phyloP scores from a whole-genome alignment of 2,888 invertebrate species.

The Calameuta idolon region DNA sequence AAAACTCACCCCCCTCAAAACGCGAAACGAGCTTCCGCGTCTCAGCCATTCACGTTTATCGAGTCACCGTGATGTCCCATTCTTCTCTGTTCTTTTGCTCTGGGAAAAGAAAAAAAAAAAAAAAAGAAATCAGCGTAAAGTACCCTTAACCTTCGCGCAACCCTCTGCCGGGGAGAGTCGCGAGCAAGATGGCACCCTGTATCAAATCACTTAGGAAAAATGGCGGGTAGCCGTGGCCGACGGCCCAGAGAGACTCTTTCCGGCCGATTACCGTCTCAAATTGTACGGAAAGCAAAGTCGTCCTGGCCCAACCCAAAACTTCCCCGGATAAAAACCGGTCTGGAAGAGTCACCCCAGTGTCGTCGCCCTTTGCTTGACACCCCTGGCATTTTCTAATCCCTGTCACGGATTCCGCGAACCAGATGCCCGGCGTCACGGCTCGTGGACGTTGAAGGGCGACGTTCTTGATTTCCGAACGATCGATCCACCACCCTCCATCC shows the following conservation, averaged over 20 bases:
- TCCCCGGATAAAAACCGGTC: background rate
- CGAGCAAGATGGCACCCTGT: background rate
- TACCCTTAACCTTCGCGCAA: background rate
- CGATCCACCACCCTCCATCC: background rate
- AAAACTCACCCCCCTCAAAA: background rate
- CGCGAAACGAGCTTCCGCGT: background rate
- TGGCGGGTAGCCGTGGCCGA: constrained; percentile 18
- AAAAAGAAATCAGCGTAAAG: background rate
- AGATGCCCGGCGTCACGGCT: constrained; percentile 67
- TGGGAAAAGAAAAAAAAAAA: too few species aligned
- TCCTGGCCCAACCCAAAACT: background rate
- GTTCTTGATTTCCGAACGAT: background rate
- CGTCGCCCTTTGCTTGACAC: constrained; percentile 28
- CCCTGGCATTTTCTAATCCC: constrained; percentile 49
- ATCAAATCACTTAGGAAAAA: constrained; percentile 36
- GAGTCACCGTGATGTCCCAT: background rate
- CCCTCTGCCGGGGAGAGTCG: background rate
- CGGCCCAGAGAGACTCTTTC: constrained; percentile 32
- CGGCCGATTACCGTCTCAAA: constrained; percentile 45
- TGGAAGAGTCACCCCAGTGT: background rate
- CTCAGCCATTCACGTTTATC: background rate
- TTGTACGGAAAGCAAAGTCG: constrained; percentile 40
- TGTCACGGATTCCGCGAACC: constrained; percentile 43
- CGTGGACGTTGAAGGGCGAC: constrained; percentile 62
- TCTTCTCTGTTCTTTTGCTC: background rate